phyloP scores from a whole-genome alignment of 1,140 invertebrate species.

The Nasonia longicornis region DNA sequence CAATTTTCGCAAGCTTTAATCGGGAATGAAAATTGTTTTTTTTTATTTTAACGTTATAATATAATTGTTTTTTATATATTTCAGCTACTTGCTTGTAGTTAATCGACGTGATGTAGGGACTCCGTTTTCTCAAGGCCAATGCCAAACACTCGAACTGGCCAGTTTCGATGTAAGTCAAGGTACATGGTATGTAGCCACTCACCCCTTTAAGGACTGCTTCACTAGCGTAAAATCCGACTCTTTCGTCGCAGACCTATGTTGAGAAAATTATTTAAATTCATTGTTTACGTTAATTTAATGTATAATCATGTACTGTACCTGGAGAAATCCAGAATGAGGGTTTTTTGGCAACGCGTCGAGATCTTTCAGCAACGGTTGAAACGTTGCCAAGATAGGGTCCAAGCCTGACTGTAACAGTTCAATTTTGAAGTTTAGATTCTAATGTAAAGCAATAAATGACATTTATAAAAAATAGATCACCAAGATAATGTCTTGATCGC shows the following conservation, averaged over 20 bases:
- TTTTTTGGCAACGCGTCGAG: constrained; percentile 10
- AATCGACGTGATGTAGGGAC: constrained; percentile 16
- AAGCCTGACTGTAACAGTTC: neutral
- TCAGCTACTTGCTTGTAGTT: constrained; percentile 20
- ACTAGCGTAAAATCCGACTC: constrained; percentile 27
- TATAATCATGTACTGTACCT: neutral
- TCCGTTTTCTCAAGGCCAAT: constrained; percentile 5
- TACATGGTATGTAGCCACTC: constrained; percentile 17
- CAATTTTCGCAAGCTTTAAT: constrained; percentile 16
- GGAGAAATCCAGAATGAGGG: constrained; percentile 4
- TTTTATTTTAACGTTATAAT: too few relatives aligned
- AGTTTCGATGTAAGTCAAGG: constrained; percentile 18
- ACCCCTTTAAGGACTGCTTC: neutral
- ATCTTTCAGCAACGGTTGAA: constrained; percentile 20
- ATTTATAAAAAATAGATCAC: constrained; percentile 34
- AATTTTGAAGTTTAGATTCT: neutral
- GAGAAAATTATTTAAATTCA: neutral
- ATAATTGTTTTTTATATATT: too few relatives aligned
- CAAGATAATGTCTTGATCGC: constrained; percentile 47
- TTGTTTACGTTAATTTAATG: neutral
- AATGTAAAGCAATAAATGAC: neutral
- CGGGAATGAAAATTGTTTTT: neutral
- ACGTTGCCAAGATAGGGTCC: neutral
- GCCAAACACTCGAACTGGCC: constrained; percentile 30
- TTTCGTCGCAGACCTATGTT: constrained; percentile 19